Evolutionary conservation across 2,797 vertebrate genomes (phyloP).

Genomic region (Sebastes cheni): DNA sequence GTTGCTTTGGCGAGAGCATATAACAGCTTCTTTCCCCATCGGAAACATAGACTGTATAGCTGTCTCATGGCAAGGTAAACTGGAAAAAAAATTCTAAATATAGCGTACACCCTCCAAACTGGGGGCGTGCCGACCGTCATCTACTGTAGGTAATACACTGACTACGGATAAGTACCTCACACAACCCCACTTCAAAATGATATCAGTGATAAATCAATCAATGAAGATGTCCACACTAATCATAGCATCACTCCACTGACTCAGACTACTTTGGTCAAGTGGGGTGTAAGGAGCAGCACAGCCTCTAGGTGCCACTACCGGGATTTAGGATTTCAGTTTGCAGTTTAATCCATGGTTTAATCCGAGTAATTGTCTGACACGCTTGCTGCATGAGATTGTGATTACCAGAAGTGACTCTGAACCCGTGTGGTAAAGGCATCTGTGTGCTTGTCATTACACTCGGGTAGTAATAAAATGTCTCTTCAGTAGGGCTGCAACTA

Average conservation of each 20-base stretch:
- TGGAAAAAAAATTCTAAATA: no score
- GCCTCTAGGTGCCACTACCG: background rate
- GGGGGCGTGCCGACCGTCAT: no score
- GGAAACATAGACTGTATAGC: no score
- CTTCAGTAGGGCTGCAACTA: no score
- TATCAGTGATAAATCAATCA: background rate
- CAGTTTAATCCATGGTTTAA: background rate
- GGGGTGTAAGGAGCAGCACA: background rate
- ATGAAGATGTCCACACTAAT: background rate
- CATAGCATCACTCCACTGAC: background rate
- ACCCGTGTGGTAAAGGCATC: background rate
- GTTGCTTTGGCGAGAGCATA: no score
- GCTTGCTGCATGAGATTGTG: slow-evolving; percentile 43
- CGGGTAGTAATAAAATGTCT: background rate
- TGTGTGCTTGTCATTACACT: slow-evolving; percentile 9
- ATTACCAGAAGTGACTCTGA: background rate
- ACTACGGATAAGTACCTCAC: no score
- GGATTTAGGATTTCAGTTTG: background rate
- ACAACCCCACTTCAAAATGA: background rate
- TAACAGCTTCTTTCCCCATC: no score
- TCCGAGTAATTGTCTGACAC: slow-evolving; percentile 9
- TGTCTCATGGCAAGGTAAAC: no score
- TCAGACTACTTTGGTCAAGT: background rate
- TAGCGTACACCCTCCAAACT: no score
- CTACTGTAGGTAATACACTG: no score